A percentile compares a stretch with the other conserved stretches of the same genome.
Evolutionary conservation across 2,888 invertebrate genomes (phyloP).

Genomic region (Drosophila yooni): DNA sequence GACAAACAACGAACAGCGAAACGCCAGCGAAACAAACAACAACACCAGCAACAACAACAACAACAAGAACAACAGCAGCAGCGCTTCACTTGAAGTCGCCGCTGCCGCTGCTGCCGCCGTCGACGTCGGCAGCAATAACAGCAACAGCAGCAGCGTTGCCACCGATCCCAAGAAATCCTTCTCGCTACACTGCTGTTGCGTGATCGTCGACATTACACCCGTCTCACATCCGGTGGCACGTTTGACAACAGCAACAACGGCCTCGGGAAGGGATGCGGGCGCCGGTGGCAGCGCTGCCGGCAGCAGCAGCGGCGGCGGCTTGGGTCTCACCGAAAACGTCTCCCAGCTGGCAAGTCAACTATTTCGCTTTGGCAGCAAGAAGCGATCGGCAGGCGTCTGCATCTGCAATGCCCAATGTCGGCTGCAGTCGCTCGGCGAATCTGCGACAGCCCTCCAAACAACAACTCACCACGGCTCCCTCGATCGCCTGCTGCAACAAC

Average conservation of each 20-base stretch:
- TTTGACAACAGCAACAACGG: constrained; percentile 85
- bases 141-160: constrained; percentile 69
- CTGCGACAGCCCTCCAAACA: constrained; percentile 80
- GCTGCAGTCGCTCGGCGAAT: constrained; percentile 82
- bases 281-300: constrained; percentile 77
- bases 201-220: constrained; percentile 86
- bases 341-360: constrained; percentile 84
- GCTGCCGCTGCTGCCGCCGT: constrained; percentile 21
- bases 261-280: constrained; percentile 85
- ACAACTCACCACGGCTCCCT: constrained; percentile 84
- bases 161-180: constrained; percentile 85
- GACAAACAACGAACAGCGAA: constrained; percentile 51
- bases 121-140: constrained; percentile 54
- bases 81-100: constrained; percentile 31
- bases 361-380: constrained; percentile 84
- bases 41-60: constrained; percentile 38
- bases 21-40: constrained; percentile 37
- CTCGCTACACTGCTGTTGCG: constrained; percentile 86
- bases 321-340: constrained; percentile 82
- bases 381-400: constrained; percentile 82
- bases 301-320: constrained; percentile 74
- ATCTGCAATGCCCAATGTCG: constrained; percentile 85
- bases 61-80: constrained; percentile 30
- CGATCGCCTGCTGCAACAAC: constrained; percentile 83
- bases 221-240: constrained; percentile 84